These are phyloP conservation scores for Anthoscopus minutus DNA, from an alignment of 2,113 vertebrate species.

Conservation along the genomic window DNA sequence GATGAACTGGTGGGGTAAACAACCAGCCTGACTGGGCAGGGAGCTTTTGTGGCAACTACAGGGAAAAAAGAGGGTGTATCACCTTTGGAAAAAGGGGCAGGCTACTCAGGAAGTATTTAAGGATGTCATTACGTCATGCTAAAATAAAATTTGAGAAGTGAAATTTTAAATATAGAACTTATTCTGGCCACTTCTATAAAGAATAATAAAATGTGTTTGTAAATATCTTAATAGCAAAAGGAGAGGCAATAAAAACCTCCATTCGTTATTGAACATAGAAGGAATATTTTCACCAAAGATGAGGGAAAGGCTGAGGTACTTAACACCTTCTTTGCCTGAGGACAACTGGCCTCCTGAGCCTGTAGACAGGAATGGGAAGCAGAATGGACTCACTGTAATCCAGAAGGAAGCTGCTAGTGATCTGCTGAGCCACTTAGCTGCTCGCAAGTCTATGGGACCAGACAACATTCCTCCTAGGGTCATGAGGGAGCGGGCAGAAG, in stretches of 20 bases:
- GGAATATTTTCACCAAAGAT: neutral
- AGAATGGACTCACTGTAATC: neutral
- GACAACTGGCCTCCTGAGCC: neutral
- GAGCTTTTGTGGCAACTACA: neutral
- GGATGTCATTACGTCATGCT: no score
- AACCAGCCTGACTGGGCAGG: no score
- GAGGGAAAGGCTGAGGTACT: neutral
- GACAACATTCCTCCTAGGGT: no score
- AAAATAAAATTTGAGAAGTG: neutral
- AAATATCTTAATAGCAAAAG: neutral
- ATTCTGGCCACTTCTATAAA: neutral
- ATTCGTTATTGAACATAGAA: neutral
- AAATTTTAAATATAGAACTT: neutral
- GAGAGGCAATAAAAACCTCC: neutral
- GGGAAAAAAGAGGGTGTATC: neutral
- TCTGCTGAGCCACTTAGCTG: neutral
- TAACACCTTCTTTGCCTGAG: neutral
- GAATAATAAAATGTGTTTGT: neutral
- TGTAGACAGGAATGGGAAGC: neutral
- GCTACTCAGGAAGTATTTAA: neutral
- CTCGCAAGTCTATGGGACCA: fast-evolving
- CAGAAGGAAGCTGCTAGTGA: neutral
- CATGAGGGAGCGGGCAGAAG: neutral
- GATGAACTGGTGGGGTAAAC: neutral
- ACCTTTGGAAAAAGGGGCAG: neutral